phyloP scores from a whole-genome alignment of 2,888 invertebrate species.

The Hypsopygia costalis region DNA sequence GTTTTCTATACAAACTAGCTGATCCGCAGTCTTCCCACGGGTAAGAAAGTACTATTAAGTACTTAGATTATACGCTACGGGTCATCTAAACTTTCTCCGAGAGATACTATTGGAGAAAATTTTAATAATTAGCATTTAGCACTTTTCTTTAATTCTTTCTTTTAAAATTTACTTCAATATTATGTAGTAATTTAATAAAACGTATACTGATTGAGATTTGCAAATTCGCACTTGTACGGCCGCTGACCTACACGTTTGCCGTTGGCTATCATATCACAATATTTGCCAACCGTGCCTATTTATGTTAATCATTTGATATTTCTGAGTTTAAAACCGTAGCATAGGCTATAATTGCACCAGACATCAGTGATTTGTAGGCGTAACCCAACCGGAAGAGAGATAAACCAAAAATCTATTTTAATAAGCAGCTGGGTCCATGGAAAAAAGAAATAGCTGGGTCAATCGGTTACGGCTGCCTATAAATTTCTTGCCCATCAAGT shows the following conservation, averaged over 20 bases:
- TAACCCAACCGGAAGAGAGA: slow-evolving; percentile 48
- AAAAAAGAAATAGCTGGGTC: slow-evolving; percentile 48
- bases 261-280: slow-evolving; percentile 45
- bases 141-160: no score
- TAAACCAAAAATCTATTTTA: slow-evolving; percentile 38
- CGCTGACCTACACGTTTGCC: slow-evolving; percentile 17
- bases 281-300: slow-evolving; percentile 45
- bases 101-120: no score
- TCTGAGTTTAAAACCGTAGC: slow-evolving; percentile 37
- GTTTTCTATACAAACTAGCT: no score
- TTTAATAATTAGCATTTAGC: no score
- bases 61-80: no score
- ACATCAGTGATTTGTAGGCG: slow-evolving; percentile 48
- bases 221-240: slow-evolving; percentile 16
- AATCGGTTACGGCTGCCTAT: slow-evolving; percentile 43
- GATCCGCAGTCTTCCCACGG: no score
- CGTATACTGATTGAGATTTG: slow-evolving; percentile 13
- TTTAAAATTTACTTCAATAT: no score
- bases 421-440: slow-evolving; percentile 47
- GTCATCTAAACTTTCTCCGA: no score
- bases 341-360: slow-evolving; percentile 34
- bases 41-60: no score
- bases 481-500: slow-evolving; percentile 44
- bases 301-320: slow-evolving; percentile 55
- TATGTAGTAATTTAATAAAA: slow-evolving; percentile 21